A percentile compares a stretch with the other conserved stretches of the same genome.
These are phyloP conservation scores for Pediacus dermestoides DNA, from an alignment of 2,888 invertebrate species.

Conservation along the genomic window DNA sequence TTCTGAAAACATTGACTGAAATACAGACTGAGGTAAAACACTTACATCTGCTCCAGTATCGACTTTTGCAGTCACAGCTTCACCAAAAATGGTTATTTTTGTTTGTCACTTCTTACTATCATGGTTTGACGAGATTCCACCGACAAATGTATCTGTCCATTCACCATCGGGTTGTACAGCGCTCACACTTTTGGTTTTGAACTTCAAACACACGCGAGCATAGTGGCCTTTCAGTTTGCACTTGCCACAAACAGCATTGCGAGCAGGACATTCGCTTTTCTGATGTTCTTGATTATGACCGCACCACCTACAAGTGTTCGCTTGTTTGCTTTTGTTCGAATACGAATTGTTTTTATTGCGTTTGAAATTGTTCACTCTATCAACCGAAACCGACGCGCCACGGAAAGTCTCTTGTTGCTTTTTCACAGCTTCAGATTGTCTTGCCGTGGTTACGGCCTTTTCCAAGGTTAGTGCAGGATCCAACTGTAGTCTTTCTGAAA, in stretches of 20 bases:
- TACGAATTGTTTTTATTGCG: background rate
- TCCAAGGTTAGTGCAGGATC: constrained; percentile 14
- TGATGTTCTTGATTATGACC: constrained; percentile 5
- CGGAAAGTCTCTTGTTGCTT: constrained; percentile 14
- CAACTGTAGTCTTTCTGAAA: constrained; percentile 16
- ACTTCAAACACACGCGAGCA: constrained; percentile 9
- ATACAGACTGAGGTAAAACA: constrained; percentile 8
- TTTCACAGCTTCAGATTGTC: constrained; percentile 14
- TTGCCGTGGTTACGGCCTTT: constrained; percentile 13
- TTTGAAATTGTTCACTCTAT: constrained; percentile 1
- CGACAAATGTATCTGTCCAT: constrained; percentile 7
- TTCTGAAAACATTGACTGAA: constrained; percentile 7
- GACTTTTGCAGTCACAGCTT: constrained; percentile 5
- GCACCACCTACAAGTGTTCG: constrained; percentile 8
- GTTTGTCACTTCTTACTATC: constrained; percentile 4
- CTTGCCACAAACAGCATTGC: constrained; percentile 13
- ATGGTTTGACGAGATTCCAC: constrained; percentile 2
- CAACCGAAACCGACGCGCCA: background rate
- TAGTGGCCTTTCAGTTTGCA: constrained; percentile 12
- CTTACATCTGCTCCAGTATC: constrained; percentile 14
- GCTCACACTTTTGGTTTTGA: constrained; percentile 3
- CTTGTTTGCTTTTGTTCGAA: no score
- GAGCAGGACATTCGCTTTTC: constrained; percentile 12
- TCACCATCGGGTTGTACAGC: no score
- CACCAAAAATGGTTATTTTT: constrained; percentile 4